Conservation (phyloP, 2,888 invertebrate species). For the Pristionchus exspectatus region DNA sequence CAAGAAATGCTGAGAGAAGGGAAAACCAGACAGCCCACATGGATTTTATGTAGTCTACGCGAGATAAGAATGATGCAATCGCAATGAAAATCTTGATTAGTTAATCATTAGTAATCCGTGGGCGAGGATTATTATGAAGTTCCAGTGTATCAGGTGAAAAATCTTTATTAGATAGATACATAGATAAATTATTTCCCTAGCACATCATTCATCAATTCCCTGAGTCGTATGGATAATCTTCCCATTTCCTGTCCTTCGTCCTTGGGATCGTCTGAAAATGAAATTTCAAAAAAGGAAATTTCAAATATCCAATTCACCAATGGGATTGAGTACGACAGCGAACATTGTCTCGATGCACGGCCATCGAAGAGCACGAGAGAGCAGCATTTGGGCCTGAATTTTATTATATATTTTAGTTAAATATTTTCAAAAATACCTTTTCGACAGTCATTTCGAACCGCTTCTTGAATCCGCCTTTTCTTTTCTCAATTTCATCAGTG, state of each 20-base stretch:
- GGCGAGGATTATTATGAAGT: not conserved
- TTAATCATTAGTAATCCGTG: not conserved
- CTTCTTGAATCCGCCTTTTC: not conserved
- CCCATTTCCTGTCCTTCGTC: constrained; percentile 18
- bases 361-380: constrained; percentile 29
- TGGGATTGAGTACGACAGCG: constrained; percentile 18
- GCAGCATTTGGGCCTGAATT: not conserved
- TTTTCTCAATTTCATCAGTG: constrained; percentile 5
- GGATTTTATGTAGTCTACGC: not conserved
- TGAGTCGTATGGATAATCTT: not conserved
- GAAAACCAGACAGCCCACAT: no score
- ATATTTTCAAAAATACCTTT: not conserved
- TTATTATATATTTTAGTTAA: not conserved
- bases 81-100: not conserved
- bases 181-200: not conserved
- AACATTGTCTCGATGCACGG: constrained; percentile 10
- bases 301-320: not conserved
- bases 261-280: not conserved
- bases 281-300: no score
- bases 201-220: not conserved
- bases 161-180: not conserved
- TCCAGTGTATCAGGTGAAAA: no score
- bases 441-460: not conserved
- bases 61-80: not conserved
- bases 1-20: no score